These are phyloP conservation scores for Cyrtonyx montezumae DNA, from an alignment of 2,113 vertebrate species.

Conservation along the genomic window DNA sequence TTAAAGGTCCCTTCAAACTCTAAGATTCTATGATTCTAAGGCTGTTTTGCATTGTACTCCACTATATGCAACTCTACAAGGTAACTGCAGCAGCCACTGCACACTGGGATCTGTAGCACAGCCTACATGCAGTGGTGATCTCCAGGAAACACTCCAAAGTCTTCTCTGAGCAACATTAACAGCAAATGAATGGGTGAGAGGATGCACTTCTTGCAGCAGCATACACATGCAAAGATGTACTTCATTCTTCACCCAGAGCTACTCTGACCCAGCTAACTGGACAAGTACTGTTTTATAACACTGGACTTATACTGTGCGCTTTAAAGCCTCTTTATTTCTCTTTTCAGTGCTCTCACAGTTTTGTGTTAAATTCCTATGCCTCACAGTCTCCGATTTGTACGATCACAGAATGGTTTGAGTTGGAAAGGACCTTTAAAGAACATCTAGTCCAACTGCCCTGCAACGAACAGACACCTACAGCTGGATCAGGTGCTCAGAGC, in stretches of 20 bases:
- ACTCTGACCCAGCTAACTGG: not conserved
- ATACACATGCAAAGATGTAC: not conserved
- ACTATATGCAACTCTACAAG: not conserved
- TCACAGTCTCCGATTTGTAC: not conserved
- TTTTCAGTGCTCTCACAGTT: not conserved
- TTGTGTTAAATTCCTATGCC: not conserved
- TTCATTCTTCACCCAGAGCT: not conserved
- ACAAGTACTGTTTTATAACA: not conserved
- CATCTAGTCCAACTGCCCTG: no score
- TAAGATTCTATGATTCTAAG: no score
- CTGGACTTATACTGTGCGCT: not conserved
- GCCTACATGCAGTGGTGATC: accelerated
- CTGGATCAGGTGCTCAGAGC: no score
- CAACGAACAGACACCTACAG: no score
- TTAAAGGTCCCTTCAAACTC: no score
- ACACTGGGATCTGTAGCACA: no score
- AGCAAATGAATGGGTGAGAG: accelerated
- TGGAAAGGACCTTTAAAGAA: no score
- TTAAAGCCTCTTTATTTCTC: not conserved
- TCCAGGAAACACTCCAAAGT: not conserved
- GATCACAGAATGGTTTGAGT: no score
- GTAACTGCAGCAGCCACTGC: not conserved
- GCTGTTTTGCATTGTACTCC: not conserved
- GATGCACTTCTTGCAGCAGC: not conserved
- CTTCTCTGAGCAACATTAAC: not conserved